A percentile compares a stretch with the other conserved stretches of the same genome.
Evolutionary conservation across 2,113 vertebrate species (phyloP).

Genomic region (Nothobranchius kuhntae): DNA sequence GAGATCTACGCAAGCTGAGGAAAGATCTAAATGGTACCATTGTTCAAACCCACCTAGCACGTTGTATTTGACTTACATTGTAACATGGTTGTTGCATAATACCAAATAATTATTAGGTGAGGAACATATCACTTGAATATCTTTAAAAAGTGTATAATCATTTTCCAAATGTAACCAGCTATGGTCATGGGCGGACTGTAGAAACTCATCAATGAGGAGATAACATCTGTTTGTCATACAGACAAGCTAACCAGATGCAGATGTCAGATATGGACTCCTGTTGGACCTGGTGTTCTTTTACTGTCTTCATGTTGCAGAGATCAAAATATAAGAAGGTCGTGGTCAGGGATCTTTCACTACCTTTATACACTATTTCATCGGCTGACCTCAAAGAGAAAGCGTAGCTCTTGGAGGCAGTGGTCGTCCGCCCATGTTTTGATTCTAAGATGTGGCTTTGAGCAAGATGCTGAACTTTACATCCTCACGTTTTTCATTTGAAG

Average conservation of each 20-base stretch:
- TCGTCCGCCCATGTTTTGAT: not conserved
- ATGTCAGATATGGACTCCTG: constrained; percentile 72
- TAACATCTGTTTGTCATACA: constrained; percentile 75
- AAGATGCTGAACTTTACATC: not conserved
- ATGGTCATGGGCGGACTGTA: constrained; percentile 56
- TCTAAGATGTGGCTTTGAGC: not conserved
- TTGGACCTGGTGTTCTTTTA: constrained; percentile 56
- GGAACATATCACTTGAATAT: constrained; percentile 19
- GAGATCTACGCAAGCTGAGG: constrained; percentile 92
- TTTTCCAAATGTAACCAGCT: constrained; percentile 48
- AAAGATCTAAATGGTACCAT: constrained; percentile 90
- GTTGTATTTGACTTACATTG: constrained; percentile 6
- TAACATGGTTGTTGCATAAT: too few relatives aligned
- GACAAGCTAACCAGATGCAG: constrained; percentile 67
- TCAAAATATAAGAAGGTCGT: constrained; percentile 43
- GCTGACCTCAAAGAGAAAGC: constrained; percentile 10
- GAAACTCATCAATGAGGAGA: constrained; percentile 60
- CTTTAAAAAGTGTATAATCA: constrained; percentile 41
- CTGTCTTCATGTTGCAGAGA: constrained; percentile 61
- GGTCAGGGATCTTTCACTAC: constrained; percentile 45
- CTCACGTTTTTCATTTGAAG: not conserved
- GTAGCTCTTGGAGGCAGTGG: not conserved
- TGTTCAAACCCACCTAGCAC: not conserved
- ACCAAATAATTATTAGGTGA: constrained; percentile 14
- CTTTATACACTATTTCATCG: constrained; percentile 31